These are phyloP conservation scores for Hipparchia sbordonii DNA, from an alignment of 2,888 invertebrate genomes.

Conservation along the genomic window DNA sequence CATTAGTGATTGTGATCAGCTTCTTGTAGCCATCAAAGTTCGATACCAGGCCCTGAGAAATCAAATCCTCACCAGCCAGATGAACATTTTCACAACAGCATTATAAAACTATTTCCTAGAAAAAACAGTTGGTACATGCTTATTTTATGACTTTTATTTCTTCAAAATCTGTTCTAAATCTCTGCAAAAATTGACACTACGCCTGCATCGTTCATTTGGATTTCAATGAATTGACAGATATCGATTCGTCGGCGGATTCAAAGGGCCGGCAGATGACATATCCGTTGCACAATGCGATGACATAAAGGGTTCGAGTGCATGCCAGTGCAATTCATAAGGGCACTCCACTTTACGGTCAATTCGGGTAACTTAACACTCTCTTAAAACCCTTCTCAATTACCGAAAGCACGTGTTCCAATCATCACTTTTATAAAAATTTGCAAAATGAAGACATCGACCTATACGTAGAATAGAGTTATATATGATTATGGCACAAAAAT, in stretches of 20 bases:
- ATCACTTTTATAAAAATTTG: conserved; percentile 33
- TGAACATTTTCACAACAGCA: not conserved
- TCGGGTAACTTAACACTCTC: conserved; percentile 69
- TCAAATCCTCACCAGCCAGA: not conserved
- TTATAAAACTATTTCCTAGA: too few species aligned
- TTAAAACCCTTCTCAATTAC: conserved; percentile 57
- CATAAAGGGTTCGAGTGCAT: conserved; percentile 77
- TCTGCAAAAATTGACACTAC: conserved; percentile 31
- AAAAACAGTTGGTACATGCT: not conserved
- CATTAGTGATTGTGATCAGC: not conserved
- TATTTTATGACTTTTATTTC: not conserved
- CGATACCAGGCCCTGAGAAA: not conserved
- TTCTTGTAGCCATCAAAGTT: not conserved
- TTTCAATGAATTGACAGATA: conserved; percentile 40
- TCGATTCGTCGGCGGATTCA: conserved; percentile 67
- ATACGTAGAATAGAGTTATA: too few species aligned
- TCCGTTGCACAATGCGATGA: conserved; percentile 73
- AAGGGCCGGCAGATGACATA: conserved; percentile 76
- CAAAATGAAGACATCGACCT: not conserved
- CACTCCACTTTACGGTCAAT: conserved; percentile 64
- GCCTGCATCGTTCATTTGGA: conserved; percentile 37
- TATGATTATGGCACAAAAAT: too few species aligned
- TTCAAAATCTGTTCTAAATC: not conserved
- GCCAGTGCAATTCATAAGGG: conserved; percentile 79
- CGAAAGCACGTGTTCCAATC: conserved; percentile 65